Base-by-base conservation (phyloP, 2,113 vertebrate genomes). In the Lethenteron camtschaticum region DNA sequence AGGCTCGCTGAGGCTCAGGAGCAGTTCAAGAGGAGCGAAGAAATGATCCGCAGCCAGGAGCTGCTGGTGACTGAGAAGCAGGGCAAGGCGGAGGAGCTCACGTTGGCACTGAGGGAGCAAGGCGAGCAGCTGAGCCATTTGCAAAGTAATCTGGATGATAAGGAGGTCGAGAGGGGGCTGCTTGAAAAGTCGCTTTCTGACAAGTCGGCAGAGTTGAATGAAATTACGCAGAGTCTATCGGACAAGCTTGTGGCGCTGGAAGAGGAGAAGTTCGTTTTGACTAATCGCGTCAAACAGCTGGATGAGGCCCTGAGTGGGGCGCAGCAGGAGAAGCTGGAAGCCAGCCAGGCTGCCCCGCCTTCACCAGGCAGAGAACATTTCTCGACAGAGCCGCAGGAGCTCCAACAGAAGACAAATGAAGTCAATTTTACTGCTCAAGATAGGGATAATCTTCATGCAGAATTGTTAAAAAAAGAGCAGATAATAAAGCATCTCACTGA, bases 211-310 rank as follows among this genome's bases (percentile, higher is more conserved):
- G 83, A 84, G 58, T 72, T 87, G 12, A 80, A 82, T 63, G 79
- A 75, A 13, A 78, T 96, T 2, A 81, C 82, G 56, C 76, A 78
- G 69, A 72, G 75, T 11, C 75, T 92, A 56, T 73, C 74, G 24
- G 81, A 87, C 70, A 91, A 85, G 68, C 83, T 94, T 68, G 79
- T 77, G 4, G 86, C 89, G 76, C 80, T 90, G 77, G 76, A 75
- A 10, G 87, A 88, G 74, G 80, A 91, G 18, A 85, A 77, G 59
- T 73, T 85, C 68, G 82, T 80, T 73, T 85, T 94, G 85, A 85
- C 85, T 11, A 78, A 86, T 68, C 91, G 86, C 77, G 82, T 96
- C 75, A 83, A 86, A 14, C 81, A 84, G 70, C 81, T 85, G 58
- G 86, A 87, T 55, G 89, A 96, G 75, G 87, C 95, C 5, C 41